phyloP scores from a whole-genome alignment of 2,888 invertebrate genomes.

The Labia minor region DNA sequence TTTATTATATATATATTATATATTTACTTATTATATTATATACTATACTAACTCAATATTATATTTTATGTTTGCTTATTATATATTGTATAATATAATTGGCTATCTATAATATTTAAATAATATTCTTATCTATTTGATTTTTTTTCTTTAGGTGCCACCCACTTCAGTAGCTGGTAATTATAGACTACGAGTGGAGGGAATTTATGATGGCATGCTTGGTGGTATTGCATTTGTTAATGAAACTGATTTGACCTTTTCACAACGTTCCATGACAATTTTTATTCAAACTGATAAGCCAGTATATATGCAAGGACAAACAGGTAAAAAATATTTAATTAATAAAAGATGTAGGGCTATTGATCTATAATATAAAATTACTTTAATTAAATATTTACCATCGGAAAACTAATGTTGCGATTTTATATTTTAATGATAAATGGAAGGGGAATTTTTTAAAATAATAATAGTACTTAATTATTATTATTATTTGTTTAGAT shows the following conservation, averaged over 20 bases:
- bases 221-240: constrained; percentile 85
- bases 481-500: too few species aligned
- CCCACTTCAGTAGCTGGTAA: constrained; percentile 70
- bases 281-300: constrained; percentile 93
- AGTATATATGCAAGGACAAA: constrained; percentile 86
- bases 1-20: constrained; percentile 21
- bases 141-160: constrained; percentile 56
- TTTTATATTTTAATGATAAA: constrained; percentile 15
- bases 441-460: neutral
- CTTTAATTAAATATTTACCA: too few species aligned
- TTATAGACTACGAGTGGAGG: constrained; percentile 76
- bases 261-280: constrained; percentile 84
- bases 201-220: constrained; percentile 61
- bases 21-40: constrained; percentile 23
- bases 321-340: constrained; percentile 42
- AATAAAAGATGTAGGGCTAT: too few species aligned
- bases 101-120: too few species aligned
- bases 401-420: too few species aligned
- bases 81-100: too few species aligned
- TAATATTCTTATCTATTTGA: too few species aligned
- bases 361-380: too few species aligned
- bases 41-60: neutral
- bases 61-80: too few species aligned
- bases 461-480: too few species aligned
- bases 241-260: constrained; percentile 74